Evolutionary conservation across 2,113 vertebrate species (phyloP), one percentile per base, ranked within the genome.

Genomic region (Noctilio leporinus): DNA sequence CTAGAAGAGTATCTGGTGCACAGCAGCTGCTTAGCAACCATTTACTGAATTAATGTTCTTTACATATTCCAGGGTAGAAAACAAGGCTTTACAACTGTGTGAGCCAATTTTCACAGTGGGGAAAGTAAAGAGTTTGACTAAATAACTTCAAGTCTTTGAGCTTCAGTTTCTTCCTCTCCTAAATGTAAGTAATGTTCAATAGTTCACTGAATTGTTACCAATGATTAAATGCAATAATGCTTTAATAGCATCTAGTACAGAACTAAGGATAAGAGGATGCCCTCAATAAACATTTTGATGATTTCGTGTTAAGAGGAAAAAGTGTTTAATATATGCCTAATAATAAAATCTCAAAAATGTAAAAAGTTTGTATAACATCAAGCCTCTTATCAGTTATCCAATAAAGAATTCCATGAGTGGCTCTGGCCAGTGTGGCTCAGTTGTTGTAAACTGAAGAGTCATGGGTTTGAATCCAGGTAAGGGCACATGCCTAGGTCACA

Each of bases 311-410:
- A 73, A 47, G 7, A 73, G 19, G 30, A 77, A 89, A 0, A 83
- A 76, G 24, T 45, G 70, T 51, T 80, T 10, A 69, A 38, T 55
- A 81, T 91, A 49, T 78, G 35, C 30, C 76, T 89, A 92, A 3
- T 43, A 73, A 81, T 45, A 93, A 92, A 97, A 81, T 81, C 51
- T 80, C 57, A 65, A 86, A 95, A 94, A 93, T 62, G 49, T 57
- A 35, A 80, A 84, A 76, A 22, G 49, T 94, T 30, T 75, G 59
- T 43, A 24, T 80, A 87, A 69, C 45, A 3, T 35, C 17, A 81
- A 90, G 33, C 22, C 59, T 95, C 67, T 94, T 83, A 78, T 9
- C 20, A 47, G 49, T 49, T 80, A 88, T 84, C 67, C 33, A 93
- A 26, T 62, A 73, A 94, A 90, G 45, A 96, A 86, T 90, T 72